A percentile compares a stretch with the other conserved stretches of the same genome.
phyloP scores from a whole-genome alignment of 2,797 vertebrate genomes.

The Hypotaenidia philippensis region DNA sequence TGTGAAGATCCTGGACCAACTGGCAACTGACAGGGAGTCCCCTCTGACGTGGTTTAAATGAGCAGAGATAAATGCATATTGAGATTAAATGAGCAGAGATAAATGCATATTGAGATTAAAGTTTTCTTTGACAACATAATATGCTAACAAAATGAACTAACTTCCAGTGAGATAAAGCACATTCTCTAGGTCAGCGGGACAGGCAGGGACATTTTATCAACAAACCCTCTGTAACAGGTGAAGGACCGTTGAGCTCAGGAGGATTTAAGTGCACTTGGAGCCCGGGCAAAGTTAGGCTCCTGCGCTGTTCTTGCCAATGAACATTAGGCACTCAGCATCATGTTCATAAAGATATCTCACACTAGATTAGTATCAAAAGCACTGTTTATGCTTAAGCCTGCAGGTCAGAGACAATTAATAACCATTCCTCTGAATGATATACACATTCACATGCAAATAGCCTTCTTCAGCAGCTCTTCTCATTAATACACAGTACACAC shows the following conservation, averaged over 20 bases:
- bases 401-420: background rate
- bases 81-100: background rate
- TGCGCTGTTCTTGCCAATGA: background rate
- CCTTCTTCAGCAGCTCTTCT: background rate
- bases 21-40: background rate
- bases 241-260: background rate
- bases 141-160: background rate
- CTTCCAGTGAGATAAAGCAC: background rate
- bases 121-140: background rate
- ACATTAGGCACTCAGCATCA: background rate
- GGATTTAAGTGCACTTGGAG: background rate
- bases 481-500: background rate
- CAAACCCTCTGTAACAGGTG: accelerated
- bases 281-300: background rate
- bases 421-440: background rate
- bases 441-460: background rate
- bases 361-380: accelerated
- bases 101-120: background rate
- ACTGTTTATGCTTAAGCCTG: background rate
- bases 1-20: background rate
- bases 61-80: background rate
- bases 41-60: background rate
- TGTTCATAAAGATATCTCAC: background rate
- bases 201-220: background rate
- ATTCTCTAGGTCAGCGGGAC: background rate